Evolutionary conservation across 2,888 invertebrate species (phyloP).

Genomic region (Pachycephus smyrnensis): DNA sequence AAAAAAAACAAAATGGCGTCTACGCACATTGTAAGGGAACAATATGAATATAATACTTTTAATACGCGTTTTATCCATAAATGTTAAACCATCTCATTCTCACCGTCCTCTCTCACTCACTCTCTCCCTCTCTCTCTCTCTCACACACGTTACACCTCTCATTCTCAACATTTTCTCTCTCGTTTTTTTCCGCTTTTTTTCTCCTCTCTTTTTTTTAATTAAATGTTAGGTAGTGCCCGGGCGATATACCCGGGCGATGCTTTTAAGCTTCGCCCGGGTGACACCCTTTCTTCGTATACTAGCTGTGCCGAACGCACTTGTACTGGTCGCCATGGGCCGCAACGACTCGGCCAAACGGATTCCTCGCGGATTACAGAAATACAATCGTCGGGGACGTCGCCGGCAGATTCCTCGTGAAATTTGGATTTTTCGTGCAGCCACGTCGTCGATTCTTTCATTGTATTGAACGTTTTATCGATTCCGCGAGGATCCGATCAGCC

Average conservation of each 20-base stretch:
- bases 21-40: slow-evolving; percentile 38
- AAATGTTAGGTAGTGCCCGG: slow-evolving; percentile 63
- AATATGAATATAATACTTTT: slow-evolving; percentile 46
- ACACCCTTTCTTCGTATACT: slow-evolving; percentile 62
- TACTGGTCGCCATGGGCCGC: slow-evolving; percentile 61
- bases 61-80: slow-evolving; percentile 54
- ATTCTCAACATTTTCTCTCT: slow-evolving; percentile 25
- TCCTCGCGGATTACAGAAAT: background rate
- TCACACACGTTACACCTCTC: slow-evolving; percentile 17
- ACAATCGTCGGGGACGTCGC: background rate
- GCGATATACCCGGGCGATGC: slow-evolving; percentile 48
- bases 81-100: slow-evolving; percentile 52
- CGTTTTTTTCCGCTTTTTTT: slow-evolving; percentile 37
- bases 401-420: background rate
- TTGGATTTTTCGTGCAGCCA: background rate
- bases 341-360: slow-evolving; percentile 49
- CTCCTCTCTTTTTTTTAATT: slow-evolving; percentile 51
- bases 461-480: background rate
- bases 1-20: slow-evolving; percentile 26
- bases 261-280: slow-evolving; percentile 54
- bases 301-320: slow-evolving; percentile 67
- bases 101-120: slow-evolving; percentile 16
- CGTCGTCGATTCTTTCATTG: background rate
- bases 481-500: slow-evolving; percentile 48
- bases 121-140: slow-evolving; percentile 21